Percentiles rank a stretch among this genome's conserved stretches.
Conservation (phyloP, 2,113 vertebrate species). For the Phrynocephalus versicolor region DNA sequence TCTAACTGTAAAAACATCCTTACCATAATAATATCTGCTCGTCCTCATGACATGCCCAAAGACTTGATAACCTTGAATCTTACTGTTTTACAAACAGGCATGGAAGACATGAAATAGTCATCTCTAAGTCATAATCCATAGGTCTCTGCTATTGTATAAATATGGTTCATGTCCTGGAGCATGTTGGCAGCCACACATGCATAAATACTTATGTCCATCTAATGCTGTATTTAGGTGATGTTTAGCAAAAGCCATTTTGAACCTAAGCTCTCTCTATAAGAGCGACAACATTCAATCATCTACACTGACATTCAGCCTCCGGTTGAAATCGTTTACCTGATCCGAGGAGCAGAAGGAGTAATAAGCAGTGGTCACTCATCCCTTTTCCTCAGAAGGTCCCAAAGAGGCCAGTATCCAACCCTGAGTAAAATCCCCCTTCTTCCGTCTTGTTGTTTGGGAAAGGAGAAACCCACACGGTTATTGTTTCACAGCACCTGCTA, state of each 20-base stretch:
- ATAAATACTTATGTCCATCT: not conserved
- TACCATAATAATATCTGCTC: too few species aligned
- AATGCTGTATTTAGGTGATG: not conserved
- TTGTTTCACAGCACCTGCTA: constrained; percentile 76
- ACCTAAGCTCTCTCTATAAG: fast-evolving
- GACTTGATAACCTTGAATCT: too few species aligned
- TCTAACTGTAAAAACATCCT: not conserved
- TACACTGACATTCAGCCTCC: not conserved
- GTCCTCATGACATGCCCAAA: too few species aligned
- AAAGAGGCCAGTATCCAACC: not conserved
- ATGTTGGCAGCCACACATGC: not conserved
- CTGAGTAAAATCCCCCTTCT: constrained; percentile 33
- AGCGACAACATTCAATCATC: fast-evolving
- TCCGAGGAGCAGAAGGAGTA: constrained; percentile 61
- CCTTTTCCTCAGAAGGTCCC: not conserved
- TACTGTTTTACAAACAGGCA: too few species aligned
- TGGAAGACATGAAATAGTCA: not conserved
- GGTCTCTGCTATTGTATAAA: not conserved
- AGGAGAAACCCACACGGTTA: constrained; percentile 21
- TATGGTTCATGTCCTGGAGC: not conserved
- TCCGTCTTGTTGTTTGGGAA: constrained; percentile 1
- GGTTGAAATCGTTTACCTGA: constrained; percentile 62
- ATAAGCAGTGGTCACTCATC: constrained; percentile 31
- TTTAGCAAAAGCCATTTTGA: not conserved
- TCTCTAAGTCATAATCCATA: not conserved